Base-by-base conservation (phyloP, 2,797 vertebrate species). In the Gastrophryne carolinensis region DNA sequence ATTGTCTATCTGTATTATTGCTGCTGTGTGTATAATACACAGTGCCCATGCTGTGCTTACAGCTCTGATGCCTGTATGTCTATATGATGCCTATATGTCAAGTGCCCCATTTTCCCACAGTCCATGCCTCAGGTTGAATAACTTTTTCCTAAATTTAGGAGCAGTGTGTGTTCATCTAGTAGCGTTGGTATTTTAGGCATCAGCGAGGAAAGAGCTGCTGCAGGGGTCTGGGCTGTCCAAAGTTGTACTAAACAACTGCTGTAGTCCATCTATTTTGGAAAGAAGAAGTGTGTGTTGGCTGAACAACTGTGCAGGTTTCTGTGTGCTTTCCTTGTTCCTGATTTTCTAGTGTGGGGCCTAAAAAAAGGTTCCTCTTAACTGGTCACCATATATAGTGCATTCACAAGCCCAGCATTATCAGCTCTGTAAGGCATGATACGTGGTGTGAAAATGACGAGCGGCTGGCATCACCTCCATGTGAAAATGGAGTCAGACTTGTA, bases 401-500 rank as follows among this genome's bases (percentile, higher is more conserved):
- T 32, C 23, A 39, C n/a, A 63, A 63, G 30, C 19, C 39, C 27
- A 54, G 60, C 44, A 61, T 54, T 62, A 19, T n/a, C 32, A 54
- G 19, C 58, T 29, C 58, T 73, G 24, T 53, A 52, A 53, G 32
- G 23, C 70, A 47, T 50, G 35, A 39, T 41, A 32, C 24, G 9
- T 47, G 32, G 9, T 32, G 27, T 13, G 47, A 23, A 29, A 34
- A 37, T 17, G 24, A 53, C 12, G 2, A 8, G 32, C 29, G 35
- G 27, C 60, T 53, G 39, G 52, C 41, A 47, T 19, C 57, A 64
- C 60, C 54, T 56, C 49, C 71, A 35, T 35, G 21, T 39, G 17
- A 73, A 41, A 24, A 52, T 56, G 32, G 24, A 35, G 32, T 29
- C 47, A 41, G 23, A 52, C 49, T 50, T 23, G 12, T 63, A 54